These are phyloP conservation scores for Piliocolobus tephrosceles DNA, from an alignment of 2,113 vertebrate species.

Conservation along the genomic window DNA sequence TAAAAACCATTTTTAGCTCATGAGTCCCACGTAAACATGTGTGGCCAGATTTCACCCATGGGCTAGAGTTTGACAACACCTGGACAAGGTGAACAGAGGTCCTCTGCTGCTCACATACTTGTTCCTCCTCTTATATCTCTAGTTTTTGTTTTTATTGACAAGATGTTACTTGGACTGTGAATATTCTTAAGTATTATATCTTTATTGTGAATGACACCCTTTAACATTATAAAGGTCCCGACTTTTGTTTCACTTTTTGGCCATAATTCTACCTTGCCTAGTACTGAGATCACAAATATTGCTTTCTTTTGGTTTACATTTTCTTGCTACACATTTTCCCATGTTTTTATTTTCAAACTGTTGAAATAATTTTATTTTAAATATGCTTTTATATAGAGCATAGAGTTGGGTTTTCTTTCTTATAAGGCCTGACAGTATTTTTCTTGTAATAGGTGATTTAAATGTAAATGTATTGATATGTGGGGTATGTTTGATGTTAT, in stretches of 20 bases:
- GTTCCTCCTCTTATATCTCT: not conserved
- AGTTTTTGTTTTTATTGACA: not conserved
- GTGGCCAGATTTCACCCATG: not conserved
- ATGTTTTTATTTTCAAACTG: not conserved
- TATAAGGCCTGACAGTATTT: not conserved
- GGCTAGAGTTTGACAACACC: not conserved
- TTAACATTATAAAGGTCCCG: not conserved
- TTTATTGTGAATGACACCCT: not conserved
- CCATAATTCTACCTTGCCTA: not conserved
- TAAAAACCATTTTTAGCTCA: not conserved
- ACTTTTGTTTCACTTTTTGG: not conserved
- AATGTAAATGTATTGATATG: not conserved
- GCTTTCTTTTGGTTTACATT: not conserved
- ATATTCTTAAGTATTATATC: not conserved
- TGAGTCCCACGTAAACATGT: not conserved
- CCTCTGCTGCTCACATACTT: not conserved
- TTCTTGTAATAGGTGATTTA: not conserved
- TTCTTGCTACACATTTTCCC: not conserved
- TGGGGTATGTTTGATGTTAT: not conserved
- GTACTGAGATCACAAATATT: not conserved
- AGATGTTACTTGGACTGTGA: too few relatives aligned
- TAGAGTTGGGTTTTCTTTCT: not conserved
- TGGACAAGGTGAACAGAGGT: not conserved
- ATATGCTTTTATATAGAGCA: not conserved
- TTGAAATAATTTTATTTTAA: slow-evolving; percentile 17